These are phyloP conservation scores for Sakesphorus luctuosus DNA, from an alignment of 2,113 vertebrate species.

Conservation along the genomic window DNA sequence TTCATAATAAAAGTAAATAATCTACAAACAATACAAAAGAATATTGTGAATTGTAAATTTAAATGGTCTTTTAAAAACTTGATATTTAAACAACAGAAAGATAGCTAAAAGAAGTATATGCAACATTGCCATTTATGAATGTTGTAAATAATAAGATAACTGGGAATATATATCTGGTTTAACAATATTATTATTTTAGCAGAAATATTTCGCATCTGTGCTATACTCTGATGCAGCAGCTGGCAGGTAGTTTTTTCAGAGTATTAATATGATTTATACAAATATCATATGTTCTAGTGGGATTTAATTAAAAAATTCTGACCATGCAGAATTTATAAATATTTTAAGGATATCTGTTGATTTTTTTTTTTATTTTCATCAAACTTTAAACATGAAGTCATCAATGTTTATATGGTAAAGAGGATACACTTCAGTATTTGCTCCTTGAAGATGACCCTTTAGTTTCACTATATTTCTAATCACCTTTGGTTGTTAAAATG, in stretches of 20 bases:
- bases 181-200: not conserved
- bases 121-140: not conserved
- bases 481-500: not conserved
- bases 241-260: fast-evolving
- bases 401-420: not conserved
- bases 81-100: not conserved
- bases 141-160: not conserved
- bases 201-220: not conserved
- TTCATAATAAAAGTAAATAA: not conserved
- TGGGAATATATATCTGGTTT: fast-evolving
- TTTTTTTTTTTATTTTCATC: not conserved
- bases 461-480: not conserved
- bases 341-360: fast-evolving
- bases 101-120: not conserved
- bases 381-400: not conserved
- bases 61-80: not conserved
- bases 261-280: not conserved
- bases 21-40: not conserved
- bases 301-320: not conserved
- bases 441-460: not conserved
- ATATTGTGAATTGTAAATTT: not conserved
- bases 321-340: not conserved
- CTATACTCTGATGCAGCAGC: not conserved
- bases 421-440: not conserved
- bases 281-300: not conserved